A percentile compares a stretch with the other conserved stretches of the same genome.
Conservation (phyloP, 2,888 invertebrate genomes). For the Punctoribates punctum region DNA sequence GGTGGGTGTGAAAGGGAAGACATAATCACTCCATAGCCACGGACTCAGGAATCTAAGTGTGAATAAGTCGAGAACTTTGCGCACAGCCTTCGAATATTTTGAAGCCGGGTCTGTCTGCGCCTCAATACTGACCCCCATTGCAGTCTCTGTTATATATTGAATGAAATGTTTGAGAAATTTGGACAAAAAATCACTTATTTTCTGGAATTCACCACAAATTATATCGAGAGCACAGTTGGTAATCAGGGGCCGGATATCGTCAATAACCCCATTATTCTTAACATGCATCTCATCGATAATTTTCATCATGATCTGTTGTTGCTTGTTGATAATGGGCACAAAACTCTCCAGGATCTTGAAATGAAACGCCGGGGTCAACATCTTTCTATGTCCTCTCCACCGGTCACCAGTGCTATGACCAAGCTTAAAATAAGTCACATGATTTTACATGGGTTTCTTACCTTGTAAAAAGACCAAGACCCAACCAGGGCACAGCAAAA, state of each 20-base stretch:
- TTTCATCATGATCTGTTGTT: conserved; percentile 46
- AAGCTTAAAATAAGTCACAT: not conserved
- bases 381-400: conserved; percentile 48
- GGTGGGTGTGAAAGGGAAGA: conserved; percentile 33
- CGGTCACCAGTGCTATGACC: conserved; percentile 43
- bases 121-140: conserved; percentile 48
- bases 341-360: conserved; percentile 48
- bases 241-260: conserved; percentile 48
- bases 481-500: conserved; percentile 58
- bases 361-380: conserved; percentile 49
- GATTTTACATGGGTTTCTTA: not conserved
- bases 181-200: too few relatives aligned
- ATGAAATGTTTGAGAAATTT: not conserved
- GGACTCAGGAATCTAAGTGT: conserved; percentile 40
- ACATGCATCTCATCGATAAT: not conserved
- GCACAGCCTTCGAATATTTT: conserved; percentile 37
- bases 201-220: conserved; percentile 44
- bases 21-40: conserved; percentile 43
- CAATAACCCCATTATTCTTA: conserved; percentile 21
- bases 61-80: conserved; percentile 41
- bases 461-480: conserved; percentile 56
- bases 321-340: conserved; percentile 48
- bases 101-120: conserved; percentile 31
- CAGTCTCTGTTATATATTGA: conserved; percentile 46
- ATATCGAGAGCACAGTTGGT: conserved; percentile 49